A percentile compares a stretch with the other conserved stretches of the same genome.
phyloP scores from a whole-genome alignment of 2,797 vertebrate species.

The Phaenicophaeus curvirostris region DNA sequence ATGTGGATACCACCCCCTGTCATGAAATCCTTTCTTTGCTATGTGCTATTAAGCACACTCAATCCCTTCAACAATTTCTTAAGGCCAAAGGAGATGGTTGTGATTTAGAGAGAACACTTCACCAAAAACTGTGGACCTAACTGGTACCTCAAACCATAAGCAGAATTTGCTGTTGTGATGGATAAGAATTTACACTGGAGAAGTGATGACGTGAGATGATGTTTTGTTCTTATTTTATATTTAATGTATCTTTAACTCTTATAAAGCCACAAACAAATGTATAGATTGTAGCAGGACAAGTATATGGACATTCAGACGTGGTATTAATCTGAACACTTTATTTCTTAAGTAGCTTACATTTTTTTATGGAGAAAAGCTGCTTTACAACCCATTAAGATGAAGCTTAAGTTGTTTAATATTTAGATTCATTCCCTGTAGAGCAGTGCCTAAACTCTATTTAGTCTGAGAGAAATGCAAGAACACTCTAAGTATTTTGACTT shows the following conservation, averaged over 20 bases:
- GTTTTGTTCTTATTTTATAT: not conserved
- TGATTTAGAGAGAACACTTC: not conserved
- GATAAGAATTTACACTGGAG: not conserved
- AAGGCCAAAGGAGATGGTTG: not conserved
- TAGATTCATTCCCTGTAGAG: conserved; percentile 23
- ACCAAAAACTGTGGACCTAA: not conserved
- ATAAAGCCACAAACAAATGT: not conserved
- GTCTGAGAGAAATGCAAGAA: conserved; percentile 19
- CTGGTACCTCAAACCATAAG: not conserved
- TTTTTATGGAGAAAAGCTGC: conserved; percentile 49
- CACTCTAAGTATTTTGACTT: conserved; percentile 6
- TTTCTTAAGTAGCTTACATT: conserved; percentile 57
- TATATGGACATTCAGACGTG: not conserved
- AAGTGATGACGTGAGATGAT: not conserved
- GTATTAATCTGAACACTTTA: conserved; percentile 17
- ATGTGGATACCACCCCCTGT: not conserved
- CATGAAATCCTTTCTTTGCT: not conserved
- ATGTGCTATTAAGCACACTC: not conserved
- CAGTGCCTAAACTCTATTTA: conserved; percentile 15
- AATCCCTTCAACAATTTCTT: not conserved
- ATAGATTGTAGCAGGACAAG: not conserved
- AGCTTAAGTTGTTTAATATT: conserved; percentile 63
- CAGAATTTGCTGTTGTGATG: not conserved
- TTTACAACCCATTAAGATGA: conserved; percentile 53
- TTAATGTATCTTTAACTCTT: not conserved